These are phyloP conservation scores for Cuniculus paca DNA, from an alignment of 2,797 vertebrate species.

Conservation along the genomic window DNA sequence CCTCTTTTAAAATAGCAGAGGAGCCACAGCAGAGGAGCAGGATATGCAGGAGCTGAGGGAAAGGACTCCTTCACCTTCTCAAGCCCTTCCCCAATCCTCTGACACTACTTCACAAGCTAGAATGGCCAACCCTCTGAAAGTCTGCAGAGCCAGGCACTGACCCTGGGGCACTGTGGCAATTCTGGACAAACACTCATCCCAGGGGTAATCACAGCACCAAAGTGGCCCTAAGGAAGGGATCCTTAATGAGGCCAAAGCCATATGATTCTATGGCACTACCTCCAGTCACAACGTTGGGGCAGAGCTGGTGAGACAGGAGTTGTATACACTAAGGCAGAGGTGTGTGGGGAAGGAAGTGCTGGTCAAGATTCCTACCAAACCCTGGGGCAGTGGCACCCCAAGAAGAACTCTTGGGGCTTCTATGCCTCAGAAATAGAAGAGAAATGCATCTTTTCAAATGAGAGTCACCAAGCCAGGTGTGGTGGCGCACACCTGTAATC, in stretches of 20 bases:
- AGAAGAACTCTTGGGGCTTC: no score
- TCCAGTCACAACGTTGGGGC: background rate
- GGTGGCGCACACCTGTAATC: no score
- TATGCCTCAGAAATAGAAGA: background rate
- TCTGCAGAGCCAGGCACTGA: background rate
- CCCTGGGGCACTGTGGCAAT: background rate
- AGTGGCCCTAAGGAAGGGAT: background rate
- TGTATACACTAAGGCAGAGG: background rate
- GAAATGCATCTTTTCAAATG: background rate
- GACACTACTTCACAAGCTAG: background rate
- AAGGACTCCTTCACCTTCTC: background rate
- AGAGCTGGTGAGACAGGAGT: background rate
- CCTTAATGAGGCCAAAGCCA: background rate
- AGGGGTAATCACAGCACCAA: background rate
- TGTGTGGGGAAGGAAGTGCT: background rate
- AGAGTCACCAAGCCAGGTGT: background rate
- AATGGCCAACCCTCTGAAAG: background rate
- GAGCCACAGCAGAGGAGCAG: background rate
- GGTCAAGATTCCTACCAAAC: background rate
- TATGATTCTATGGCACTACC: background rate
- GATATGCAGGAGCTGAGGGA: background rate
- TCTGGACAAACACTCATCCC: background rate
- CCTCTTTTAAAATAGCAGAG: background rate
- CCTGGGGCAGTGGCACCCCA: background rate
- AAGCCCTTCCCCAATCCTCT: background rate